These are phyloP conservation scores for Corythornis vintsioides DNA, from an alignment of 2,113 vertebrate genomes.

Conservation along the genomic window DNA sequence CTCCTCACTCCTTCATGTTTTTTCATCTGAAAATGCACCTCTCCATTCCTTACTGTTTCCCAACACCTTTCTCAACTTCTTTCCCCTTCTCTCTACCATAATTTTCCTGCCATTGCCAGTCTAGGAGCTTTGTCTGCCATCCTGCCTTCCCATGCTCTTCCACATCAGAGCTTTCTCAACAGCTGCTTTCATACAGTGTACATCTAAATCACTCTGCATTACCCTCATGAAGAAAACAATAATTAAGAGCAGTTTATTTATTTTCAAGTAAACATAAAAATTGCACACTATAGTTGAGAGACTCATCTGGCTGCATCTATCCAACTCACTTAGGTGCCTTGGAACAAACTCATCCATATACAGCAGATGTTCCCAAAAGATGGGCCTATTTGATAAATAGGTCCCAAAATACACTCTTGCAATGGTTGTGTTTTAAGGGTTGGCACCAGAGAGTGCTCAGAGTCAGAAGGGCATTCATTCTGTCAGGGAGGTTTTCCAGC, in stretches of 20 bases:
- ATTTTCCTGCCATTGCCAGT: neutral
- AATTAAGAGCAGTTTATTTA: neutral
- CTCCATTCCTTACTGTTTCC: neutral
- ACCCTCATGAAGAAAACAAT: neutral
- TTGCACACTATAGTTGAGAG: neutral
- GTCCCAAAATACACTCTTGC: neutral
- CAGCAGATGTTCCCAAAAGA: neutral
- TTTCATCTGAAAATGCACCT: neutral
- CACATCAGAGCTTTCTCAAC: neutral
- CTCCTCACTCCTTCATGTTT: neutral
- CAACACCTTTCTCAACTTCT: neutral
- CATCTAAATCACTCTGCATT: neutral
- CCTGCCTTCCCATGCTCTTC: neutral
- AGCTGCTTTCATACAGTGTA: neutral
- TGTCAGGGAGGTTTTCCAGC: neutral
- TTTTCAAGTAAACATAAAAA: slow-evolving; percentile 3
- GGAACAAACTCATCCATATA: neutral
- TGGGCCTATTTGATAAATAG: neutral
- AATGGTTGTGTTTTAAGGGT: neutral
- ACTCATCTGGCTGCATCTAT: neutral
- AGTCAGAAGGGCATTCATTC: neutral
- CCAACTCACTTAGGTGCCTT: neutral
- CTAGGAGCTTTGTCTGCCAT: neutral
- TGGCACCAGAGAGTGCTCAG: neutral
- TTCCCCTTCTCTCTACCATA: neutral